Base-by-base conservation (phyloP, 2,797 vertebrate species). In the Jordanella pulchra region DNA sequence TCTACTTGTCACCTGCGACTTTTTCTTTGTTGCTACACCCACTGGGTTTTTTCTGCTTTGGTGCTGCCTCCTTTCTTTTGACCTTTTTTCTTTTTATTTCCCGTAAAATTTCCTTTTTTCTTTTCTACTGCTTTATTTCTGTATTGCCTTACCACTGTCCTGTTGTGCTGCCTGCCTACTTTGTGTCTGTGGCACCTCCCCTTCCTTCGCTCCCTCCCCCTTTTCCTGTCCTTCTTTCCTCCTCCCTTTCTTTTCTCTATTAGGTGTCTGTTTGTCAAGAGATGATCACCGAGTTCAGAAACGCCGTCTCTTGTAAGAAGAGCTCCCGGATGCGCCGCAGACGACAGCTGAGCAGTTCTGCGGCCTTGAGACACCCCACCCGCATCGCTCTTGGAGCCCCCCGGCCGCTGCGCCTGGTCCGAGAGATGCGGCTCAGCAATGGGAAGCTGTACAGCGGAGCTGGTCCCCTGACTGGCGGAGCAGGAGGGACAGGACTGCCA, bases 261-360 rank as follows among this genome's bases (percentile, higher is more conserved):
- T 79, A 98, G 96, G 95, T 97, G 86, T 97, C 96, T 48, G 95
- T 98, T 72, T 97, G 96, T 94, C 96, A 96, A 92, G 96, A 97
- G 93, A 97, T 98, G 97, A 91, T 97, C 89, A 96, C 94, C 48
- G 96, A 97, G 87, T 95, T 97, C 72, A 91, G 95, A 84, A 96
- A 97, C 68, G 96, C 96, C 7, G 95, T 97, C 80, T 97, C 96
- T 53, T 98, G 97, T 91, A 97, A 96, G 90, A 97, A 97, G 92
- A 97, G 93, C 48, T 96, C 96, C 13, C 95, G 96, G 7, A 94
- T 96, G 75, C 96, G 96, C 30, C 94, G 95, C 3, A 95, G 95
- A 5, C 93, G 94, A 1, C 92, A 93, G 30, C 87, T 95, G 67
- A 89, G 89, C 67, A 89, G 93, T 82, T 83, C 94, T 0, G 94